These are phyloP conservation scores for Taenioides sp. DNA, from an alignment of 2,797 vertebrate genomes.

Conservation along the genomic window DNA sequence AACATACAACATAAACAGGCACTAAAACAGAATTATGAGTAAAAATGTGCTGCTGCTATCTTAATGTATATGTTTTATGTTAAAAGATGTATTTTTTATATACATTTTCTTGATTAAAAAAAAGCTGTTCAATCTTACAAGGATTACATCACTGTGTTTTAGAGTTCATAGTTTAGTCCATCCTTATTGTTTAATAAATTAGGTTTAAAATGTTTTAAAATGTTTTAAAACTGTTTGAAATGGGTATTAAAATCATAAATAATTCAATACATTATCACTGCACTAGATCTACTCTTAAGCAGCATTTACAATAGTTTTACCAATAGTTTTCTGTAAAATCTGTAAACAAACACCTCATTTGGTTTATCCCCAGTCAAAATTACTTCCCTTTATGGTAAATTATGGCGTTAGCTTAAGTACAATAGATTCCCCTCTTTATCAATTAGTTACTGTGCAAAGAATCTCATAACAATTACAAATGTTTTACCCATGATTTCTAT, in stretches of 20 bases:
- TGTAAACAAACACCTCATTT: slow-evolving; percentile 6
- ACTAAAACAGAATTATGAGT: slow-evolving; percentile 28
- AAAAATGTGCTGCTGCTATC: slow-evolving; percentile 14
- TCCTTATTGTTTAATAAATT: background rate
- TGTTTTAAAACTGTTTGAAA: too few relatives aligned
- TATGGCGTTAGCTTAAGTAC: background rate
- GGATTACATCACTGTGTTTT: background rate
- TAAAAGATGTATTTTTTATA: too few relatives aligned
- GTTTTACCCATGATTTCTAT: background rate
- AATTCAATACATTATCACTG: background rate
- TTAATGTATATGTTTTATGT: background rate
- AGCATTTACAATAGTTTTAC: background rate
- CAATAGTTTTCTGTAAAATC: background rate
- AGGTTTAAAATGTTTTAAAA: too few relatives aligned
- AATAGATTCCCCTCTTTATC: background rate
- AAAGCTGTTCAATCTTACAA: background rate
- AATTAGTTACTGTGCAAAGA: slow-evolving; percentile 61
- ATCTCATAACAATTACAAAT: slow-evolving; percentile 47
- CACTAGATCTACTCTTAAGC: background rate
- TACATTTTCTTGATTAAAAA: slow-evolving; percentile 4
- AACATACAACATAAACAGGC: slow-evolving; percentile 42
- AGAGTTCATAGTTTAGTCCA: background rate
- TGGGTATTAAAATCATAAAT: background rate
- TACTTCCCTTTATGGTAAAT: background rate
- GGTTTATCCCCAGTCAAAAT: slow-evolving; percentile 12